Evolutionary conservation across 1,140 invertebrate genomes (phyloP).

Genomic region (Bombus superbus): DNA sequence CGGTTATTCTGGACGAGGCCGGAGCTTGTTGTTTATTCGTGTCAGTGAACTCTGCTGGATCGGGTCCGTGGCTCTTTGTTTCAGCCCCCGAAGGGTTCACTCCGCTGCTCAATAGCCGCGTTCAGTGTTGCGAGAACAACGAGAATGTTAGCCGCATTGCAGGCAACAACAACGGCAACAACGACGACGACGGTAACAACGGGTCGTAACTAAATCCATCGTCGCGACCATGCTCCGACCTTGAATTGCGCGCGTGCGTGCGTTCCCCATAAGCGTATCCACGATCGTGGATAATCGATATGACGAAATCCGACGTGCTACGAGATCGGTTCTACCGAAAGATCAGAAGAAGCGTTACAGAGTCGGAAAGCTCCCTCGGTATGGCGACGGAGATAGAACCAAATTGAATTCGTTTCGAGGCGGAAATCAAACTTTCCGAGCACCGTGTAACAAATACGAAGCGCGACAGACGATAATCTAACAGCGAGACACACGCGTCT

Average conservation of each 20-base stretch:
- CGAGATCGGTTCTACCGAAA: too few species aligned
- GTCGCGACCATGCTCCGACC: constrained; percentile 56
- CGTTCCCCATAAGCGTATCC: constrained; percentile 49
- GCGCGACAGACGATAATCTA: too few species aligned
- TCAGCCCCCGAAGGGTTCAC: constrained; percentile 31
- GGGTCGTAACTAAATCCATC: constrained; percentile 67
- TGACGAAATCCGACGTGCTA: constrained; percentile 32
- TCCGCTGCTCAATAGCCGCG: constrained; percentile 41
- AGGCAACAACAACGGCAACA: constrained; percentile 45
- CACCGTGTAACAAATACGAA: too few species aligned
- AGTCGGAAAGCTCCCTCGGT: too few species aligned
- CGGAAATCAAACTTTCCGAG: too few species aligned
- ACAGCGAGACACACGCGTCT: too few species aligned
- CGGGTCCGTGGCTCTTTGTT: constrained; percentile 54
- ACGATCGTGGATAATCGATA: constrained; percentile 79
- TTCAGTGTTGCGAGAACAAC: constrained; percentile 40
- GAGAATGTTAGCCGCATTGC: constrained; percentile 50
- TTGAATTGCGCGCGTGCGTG: constrained; percentile 60
- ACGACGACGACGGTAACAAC: constrained; percentile 21
- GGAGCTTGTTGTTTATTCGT: constrained; percentile 19
- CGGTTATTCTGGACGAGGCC: too few species aligned
- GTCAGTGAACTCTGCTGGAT: constrained; percentile 24
- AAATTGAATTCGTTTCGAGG: too few species aligned
- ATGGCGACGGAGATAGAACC: too few species aligned
- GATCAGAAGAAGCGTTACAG: too few species aligned